Evolutionary conservation across 2,888 invertebrate genomes (phyloP).

Genomic region (Lasioglossum lativentre): DNA sequence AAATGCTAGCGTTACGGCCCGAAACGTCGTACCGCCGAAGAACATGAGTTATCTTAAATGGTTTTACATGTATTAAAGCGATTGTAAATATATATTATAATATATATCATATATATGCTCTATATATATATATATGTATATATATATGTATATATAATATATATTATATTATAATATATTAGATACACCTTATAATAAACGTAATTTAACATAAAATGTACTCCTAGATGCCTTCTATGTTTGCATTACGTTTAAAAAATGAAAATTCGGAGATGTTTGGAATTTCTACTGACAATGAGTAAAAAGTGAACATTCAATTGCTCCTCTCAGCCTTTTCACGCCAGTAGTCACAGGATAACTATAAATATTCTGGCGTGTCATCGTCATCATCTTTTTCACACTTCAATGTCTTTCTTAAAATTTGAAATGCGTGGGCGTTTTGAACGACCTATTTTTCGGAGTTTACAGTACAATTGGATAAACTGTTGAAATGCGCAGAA

Average conservation of each 20-base stretch:
- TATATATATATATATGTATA: slow-evolving; percentile 10
- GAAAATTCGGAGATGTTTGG: background rate
- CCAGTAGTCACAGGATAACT: background rate
- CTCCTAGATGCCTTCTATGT: slow-evolving; percentile 16
- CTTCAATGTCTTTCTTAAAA: background rate
- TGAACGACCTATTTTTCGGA: background rate
- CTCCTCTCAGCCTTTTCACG: background rate
- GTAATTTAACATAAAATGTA: slow-evolving; percentile 77
- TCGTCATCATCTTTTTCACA: background rate
- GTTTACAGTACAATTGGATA: background rate
- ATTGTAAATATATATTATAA: slow-evolving; percentile 78
- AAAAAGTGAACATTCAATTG: background rate
- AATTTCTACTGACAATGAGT: background rate
- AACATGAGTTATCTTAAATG: slow-evolving; percentile 75
- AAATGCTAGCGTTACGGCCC: slow-evolving; percentile 68
- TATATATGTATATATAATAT: slow-evolving; percentile 21
- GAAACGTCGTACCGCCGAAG: slow-evolving; percentile 66
- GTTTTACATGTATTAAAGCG: slow-evolving; percentile 79
- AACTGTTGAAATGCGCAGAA: background rate
- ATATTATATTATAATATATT: slow-evolving; percentile 67
- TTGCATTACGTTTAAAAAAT: background rate
- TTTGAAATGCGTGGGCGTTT: background rate
- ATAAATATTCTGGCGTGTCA: background rate
- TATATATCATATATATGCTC: slow-evolving; percentile 23
- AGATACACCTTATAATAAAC: slow-evolving; percentile 81